Evolutionary conservation across 2,888 invertebrate genomes (phyloP).

Genomic region (Girardia tigrina): DNA sequence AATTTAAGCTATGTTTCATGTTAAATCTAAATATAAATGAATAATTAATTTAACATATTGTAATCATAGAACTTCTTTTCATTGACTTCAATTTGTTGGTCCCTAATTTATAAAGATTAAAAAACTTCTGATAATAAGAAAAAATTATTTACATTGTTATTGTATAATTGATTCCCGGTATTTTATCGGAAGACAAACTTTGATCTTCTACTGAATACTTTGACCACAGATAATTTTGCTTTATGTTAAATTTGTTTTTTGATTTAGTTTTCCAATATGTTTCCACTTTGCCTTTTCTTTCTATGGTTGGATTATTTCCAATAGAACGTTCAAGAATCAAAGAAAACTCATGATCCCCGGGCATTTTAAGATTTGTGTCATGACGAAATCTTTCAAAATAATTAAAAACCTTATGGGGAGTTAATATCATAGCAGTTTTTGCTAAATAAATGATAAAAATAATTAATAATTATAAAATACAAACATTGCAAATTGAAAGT

Average conservation of each 20-base stretch:
- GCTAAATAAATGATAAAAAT: background rate
- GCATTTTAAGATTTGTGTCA: background rate
- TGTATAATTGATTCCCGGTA: slow-evolving; percentile 3
- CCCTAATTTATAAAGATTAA: background rate
- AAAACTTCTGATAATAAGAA: background rate
- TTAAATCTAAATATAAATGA: background rate
- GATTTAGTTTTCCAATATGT: background rate
- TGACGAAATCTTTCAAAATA: slow-evolving; percentile 12
- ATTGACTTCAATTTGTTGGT: background rate
- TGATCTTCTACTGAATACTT: background rate
- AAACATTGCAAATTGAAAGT: background rate
- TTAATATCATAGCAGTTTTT: background rate
- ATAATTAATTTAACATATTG: background rate
- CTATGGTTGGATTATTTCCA: background rate
- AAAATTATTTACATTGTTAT: background rate
- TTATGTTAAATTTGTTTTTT: background rate
- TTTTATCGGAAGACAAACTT: no score
- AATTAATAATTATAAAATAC: background rate
- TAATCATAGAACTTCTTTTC: background rate
- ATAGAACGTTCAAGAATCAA: background rate
- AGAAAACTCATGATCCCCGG: background rate
- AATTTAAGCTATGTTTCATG: background rate
- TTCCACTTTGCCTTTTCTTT: background rate
- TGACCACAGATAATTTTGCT: background rate
- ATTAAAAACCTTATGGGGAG: background rate